Evolutionary conservation across 2,888 invertebrate species (phyloP).

Genomic region (Xanthorhoe designata): DNA sequence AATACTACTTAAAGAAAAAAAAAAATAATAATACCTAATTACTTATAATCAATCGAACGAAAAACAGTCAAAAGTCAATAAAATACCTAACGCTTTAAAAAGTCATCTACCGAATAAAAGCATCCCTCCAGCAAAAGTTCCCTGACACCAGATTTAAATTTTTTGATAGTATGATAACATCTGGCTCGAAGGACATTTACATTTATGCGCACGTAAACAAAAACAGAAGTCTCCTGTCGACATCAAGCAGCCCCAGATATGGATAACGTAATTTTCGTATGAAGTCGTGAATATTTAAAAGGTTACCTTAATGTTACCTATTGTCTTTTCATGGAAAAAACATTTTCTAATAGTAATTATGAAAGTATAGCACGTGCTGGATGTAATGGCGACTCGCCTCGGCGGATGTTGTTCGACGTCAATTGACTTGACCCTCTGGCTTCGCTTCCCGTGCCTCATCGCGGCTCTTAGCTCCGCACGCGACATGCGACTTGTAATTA

Average conservation of each 20-base stretch:
- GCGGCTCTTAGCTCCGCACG: constrained; percentile 55
- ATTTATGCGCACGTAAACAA: constrained; percentile 9
- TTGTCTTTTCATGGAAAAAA: constrained; percentile 5
- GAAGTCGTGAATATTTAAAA: neutral
- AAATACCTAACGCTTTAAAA: too few relatives aligned
- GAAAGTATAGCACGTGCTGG: constrained; percentile 65
- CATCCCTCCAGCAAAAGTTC: too few relatives aligned
- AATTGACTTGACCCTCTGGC: constrained; percentile 83
- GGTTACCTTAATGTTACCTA: neutral
- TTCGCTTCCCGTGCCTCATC: constrained; percentile 70
- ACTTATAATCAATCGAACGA: too few relatives aligned
- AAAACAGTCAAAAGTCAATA: too few relatives aligned
- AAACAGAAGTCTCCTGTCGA: constrained; percentile 1
- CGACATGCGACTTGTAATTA: constrained; percentile 51
- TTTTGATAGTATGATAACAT: constrained; percentile 31
- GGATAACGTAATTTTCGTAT: neutral
- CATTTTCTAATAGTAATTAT: constrained; percentile 50
- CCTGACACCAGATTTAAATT: too few relatives aligned
- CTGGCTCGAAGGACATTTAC: constrained; percentile 27
- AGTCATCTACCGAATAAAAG: too few relatives aligned
- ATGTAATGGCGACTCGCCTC: constrained; percentile 59
- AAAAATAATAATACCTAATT: too few relatives aligned
- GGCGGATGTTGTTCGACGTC: constrained; percentile 78
- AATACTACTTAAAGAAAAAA: too few relatives aligned
- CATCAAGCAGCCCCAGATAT: neutral